phyloP scores from a whole-genome alignment of 2,113 vertebrate species.

The Cacatua alba region DNA sequence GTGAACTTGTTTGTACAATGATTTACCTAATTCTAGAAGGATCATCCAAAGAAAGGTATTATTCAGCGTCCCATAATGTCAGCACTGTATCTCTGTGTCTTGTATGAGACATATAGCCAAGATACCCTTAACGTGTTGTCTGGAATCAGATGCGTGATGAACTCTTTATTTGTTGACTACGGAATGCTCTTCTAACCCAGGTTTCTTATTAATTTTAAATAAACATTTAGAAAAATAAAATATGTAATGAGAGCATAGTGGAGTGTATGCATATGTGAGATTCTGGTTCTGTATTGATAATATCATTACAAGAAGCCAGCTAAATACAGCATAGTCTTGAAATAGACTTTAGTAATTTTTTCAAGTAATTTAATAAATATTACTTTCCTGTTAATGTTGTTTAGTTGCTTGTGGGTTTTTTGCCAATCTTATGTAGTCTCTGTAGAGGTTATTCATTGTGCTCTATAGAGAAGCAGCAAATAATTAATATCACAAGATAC shows the following conservation, averaged over 20 bases:
- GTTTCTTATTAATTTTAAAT: background rate
- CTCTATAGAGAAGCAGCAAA: background rate
- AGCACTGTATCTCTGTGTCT: background rate
- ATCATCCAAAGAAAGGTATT: background rate
- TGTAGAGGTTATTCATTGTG: background rate
- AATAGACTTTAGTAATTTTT: background rate
- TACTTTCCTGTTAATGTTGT: background rate
- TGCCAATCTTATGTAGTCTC: background rate
- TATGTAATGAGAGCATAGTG: background rate
- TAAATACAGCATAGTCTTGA: background rate
- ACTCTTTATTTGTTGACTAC: background rate
- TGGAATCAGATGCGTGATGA: background rate
- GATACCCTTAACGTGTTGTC: background rate
- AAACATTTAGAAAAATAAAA: background rate
- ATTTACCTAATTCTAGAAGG: background rate
- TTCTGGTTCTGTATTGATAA: background rate
- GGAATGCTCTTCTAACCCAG: background rate
- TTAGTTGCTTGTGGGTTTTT: background rate
- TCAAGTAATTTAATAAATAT: background rate
- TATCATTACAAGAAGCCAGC: background rate
- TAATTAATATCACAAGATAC: background rate
- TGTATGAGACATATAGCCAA: fast-evolving
- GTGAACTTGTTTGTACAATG: background rate
- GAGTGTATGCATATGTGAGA: fast-evolving
- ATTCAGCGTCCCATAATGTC: background rate